Evolutionary conservation across 1,140 invertebrate species (phyloP), one percentile per base, ranked within the genome.

Genomic region (Drusus annulatus): DNA sequence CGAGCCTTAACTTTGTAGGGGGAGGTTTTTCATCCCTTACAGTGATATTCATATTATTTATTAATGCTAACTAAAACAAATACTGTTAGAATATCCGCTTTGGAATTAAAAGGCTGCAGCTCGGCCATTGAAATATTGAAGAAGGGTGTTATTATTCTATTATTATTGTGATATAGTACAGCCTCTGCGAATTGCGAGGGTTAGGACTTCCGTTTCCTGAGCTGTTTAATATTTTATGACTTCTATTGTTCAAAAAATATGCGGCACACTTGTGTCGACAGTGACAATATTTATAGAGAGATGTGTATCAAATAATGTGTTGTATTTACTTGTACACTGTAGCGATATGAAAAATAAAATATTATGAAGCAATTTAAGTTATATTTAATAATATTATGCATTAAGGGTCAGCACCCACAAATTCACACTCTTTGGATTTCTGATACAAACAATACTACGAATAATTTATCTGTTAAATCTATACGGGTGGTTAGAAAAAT

Each of bases 31-130:
- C 28, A 25, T 25, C 62, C 63, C 63, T 31, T 68, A 23, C 31
- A 10, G 63, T 68, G 28, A 36, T 31, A 60, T 60, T n/a, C 25
- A 65, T 65, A 71, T 71, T 71, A 71, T 71, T 71, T 71, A 71
- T 71, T 71, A 71, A 71, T 71, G 68, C 68, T 52, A 71, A 71
- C 68, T 71, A 65, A 31, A 23, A 21, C 58, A 45, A 45, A 45
- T 45, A 45, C 36, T 1, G 19, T 60, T 21, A 16, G 23, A 31
- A 65, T 51, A 51, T 71, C 68, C 19, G 68, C 68, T 13, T 3
- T 23, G 45, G 21, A 71, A 71, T 71, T 71, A 71, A 71, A 71
- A 23, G 68, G 68, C 50, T 52, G 51, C 68, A 71, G 21, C 21
- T 52, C 50, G 19, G 8, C 68, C 19, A 51, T 71, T 71, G 68